Conservation (phyloP, 2,888 invertebrate species). For the Nomada fucata region DNA sequence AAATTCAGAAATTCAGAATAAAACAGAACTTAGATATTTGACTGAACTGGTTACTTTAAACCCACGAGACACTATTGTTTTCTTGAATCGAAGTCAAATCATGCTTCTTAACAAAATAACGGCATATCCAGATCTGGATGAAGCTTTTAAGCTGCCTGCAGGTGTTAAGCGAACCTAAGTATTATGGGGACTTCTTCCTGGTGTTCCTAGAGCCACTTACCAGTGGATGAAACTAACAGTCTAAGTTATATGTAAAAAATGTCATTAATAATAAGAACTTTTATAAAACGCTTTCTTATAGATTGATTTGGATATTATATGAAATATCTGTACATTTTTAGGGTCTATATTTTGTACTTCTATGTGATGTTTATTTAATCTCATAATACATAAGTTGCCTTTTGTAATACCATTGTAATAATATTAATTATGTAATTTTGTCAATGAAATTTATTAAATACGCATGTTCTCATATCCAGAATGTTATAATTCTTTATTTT, state of each 20-base stretch:
- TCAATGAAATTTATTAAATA: conserved; percentile 58
- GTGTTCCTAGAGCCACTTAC: too few relatives aligned
- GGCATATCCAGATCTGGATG: too few relatives aligned
- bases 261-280: conserved; percentile 11
- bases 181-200: too few relatives aligned
- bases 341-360: conserved; percentile 13
- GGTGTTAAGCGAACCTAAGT: too few relatives aligned
- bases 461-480: conserved; percentile 67
- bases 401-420: conserved; percentile 16
- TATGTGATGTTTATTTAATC: conserved; percentile 39
- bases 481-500: conserved; percentile 51
- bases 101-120: too few relatives aligned
- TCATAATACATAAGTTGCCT: conserved; percentile 23
- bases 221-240: too few relatives aligned
- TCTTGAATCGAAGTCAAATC: too few relatives aligned
- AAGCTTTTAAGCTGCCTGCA: too few relatives aligned
- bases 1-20: too few relatives aligned
- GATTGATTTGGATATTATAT: conserved; percentile 5
- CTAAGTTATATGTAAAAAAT: background rate
- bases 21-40: too few relatives aligned
- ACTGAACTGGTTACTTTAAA: too few relatives aligned
- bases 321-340: conserved; percentile 27
- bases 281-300: conserved; percentile 7
- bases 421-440: conserved; percentile 32
- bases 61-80: too few relatives aligned